Evolutionary conservation across 2,113 vertebrate species (phyloP).

Genomic region (Scomber colias): DNA sequence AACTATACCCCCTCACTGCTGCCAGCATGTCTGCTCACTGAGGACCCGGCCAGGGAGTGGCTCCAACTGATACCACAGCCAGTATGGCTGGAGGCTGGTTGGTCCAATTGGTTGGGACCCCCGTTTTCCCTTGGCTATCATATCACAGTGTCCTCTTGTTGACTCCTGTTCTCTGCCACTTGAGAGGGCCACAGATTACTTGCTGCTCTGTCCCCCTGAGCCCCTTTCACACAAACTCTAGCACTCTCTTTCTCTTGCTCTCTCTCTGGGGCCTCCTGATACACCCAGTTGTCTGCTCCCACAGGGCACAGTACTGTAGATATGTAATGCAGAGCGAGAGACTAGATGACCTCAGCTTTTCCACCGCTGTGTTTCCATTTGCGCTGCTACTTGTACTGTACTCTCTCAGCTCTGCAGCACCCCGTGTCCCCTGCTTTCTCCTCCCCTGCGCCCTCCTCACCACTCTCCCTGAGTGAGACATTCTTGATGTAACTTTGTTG

Average conservation of each 20-base stretch:
- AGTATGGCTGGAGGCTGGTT: constrained; percentile 52
- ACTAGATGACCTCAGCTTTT: constrained; percentile 79
- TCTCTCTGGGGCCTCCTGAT: constrained; percentile 65
- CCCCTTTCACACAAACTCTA: constrained; percentile 54
- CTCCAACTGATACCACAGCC: constrained; percentile 68
- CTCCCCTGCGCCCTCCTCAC: constrained; percentile 35
- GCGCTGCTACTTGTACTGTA: constrained; percentile 45
- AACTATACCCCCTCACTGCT: constrained; percentile 66
- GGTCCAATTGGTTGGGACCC: constrained; percentile 58
- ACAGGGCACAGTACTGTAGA: constrained; percentile 67
- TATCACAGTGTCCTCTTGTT: constrained; percentile 79
- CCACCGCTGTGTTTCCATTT: constrained; percentile 55
- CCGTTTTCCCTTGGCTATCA: constrained; percentile 64
- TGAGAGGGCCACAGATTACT: constrained; percentile 77
- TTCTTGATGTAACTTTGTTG: constrained; percentile 65
- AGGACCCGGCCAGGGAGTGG: constrained; percentile 67
- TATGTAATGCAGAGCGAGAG: constrained; percentile 68
- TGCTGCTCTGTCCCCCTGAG: constrained; percentile 52
- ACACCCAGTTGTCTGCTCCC: constrained; percentile 68
- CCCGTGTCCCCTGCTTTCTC: constrained; percentile 45
- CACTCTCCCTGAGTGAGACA: constrained; percentile 37
- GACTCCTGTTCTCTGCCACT: constrained; percentile 77
- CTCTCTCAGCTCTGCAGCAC: constrained; percentile 49
- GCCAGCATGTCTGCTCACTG: constrained; percentile 70
- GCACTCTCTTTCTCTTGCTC: constrained; percentile 41